Base-by-base conservation (phyloP, 2,113 vertebrate species). In the Caranx ignobilis region DNA sequence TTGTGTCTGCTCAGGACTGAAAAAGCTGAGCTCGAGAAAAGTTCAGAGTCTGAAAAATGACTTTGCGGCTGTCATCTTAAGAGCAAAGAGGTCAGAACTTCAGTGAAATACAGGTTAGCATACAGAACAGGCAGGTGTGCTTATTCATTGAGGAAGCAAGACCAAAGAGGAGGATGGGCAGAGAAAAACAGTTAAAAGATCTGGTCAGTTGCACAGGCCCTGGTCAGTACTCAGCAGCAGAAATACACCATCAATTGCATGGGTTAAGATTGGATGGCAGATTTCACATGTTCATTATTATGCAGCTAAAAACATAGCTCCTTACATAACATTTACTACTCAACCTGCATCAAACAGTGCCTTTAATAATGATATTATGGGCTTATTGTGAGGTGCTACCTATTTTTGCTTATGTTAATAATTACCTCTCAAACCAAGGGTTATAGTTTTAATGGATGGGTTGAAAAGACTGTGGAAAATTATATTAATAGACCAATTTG, bases 1-100 rank as follows among this genome's bases (percentile, higher is more conserved):
- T 79, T 79, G 71, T 75, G 70, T 61, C 74, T 64, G 69, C 59
- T 67, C 60, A 55, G 82, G 59, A 59, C 75, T n/a, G 18, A 67
- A 77, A 77, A 39, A 77, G 37, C 74, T 67, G 57, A 75, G 68
- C 60, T 31, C 10, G 6, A 39, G 62, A 48, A 76, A 64, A 50
- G 62, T 62, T 62, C n/a, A 73, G 15, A 72, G 55, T 32, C 57
- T 32, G 64, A 57, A 41, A 21, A 76, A n/a, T 52, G 52, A 32
- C 68, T 57, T 15, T 70, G 72, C 18, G 41, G 34, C 26, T 43
- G 80, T 39, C 55, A 48, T 69, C 48, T 45, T 54, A 37, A 54
- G 34, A 77, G 61, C 3, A 2, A 72, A 35, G 45, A 71, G 54
- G 54, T 43, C 45, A 45, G 43, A 66, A 67, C 64, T 67, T 3